Evolutionary conservation across 2,113 vertebrate species (phyloP), one percentile per base, ranked within the genome.

Genomic region (Lonchura striata): DNA sequence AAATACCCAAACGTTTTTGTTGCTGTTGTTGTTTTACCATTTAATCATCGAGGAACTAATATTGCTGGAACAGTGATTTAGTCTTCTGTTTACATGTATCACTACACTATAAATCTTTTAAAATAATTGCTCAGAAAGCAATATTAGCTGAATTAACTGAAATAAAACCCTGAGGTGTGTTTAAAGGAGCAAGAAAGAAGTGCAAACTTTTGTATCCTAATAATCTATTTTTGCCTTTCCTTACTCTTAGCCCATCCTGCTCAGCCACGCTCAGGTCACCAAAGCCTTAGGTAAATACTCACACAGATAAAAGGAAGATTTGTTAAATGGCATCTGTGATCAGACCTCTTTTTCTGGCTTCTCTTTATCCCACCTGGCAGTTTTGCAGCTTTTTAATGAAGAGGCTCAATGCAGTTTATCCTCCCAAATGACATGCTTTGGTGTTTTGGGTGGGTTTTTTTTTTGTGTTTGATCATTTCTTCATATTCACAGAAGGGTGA

Each of bases 381-480:
- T 5, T 42, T 5, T 21, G 4, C 7, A 59, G 13, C 17, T 57
- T 87, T 59, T n/a, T 33, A 54, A n/a, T 20, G 24, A 13, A 13
- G 28, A 50, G 13, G 13, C 57, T 63, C 64, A 44, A 7, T 47
- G 27, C 4, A 24, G 3, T 27, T 70, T 42, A 7, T 63, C 66
- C 18, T 52, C 7, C 19, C 5, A 30, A 1, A 1, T 25, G 6
- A 35, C 28, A n/a, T 8, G 10, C 30, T 59, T 52, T 18, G 15
- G 14, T 16, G 30, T 1, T 41, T 47, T 30, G 18, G 7, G 10
- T 24, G 9, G 9, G 0, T 4, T 37, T 59, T 42, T 42, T 28
- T 28, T 15, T 35, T 27, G 9, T 15, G 42, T 85, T 50, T 46
- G 15, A 53, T 41, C 2, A 10, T 8, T 20, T 60, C 23, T 22